Conservation (phyloP, 2,113 vertebrate genomes). For the Procavia capensis region DNA sequence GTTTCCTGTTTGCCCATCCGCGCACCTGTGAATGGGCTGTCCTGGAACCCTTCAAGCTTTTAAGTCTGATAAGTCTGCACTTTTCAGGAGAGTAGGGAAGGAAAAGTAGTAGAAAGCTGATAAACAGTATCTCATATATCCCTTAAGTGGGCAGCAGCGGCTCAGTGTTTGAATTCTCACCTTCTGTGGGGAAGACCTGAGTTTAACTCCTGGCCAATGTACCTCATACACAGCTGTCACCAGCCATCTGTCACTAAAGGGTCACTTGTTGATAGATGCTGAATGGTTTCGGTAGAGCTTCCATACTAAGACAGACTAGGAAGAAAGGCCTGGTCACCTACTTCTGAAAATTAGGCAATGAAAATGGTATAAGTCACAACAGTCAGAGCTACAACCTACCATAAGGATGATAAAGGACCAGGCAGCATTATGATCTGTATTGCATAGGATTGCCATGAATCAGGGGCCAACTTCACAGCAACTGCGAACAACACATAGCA, state of each 20-base stretch:
- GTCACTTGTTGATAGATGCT: background rate
- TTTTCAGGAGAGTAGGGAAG: background rate
- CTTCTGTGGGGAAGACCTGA: background rate
- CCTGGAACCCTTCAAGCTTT: background rate
- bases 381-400: background rate
- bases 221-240: background rate
- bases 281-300: background rate
- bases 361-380: background rate
- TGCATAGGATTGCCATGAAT: background rate
- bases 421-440: background rate
- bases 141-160: background rate
- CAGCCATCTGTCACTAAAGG: background rate
- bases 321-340: background rate
- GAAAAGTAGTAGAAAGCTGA: rapidly evolving
- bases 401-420: background rate
- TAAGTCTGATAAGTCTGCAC: background rate
- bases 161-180: background rate
- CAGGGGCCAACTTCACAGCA: background rate
- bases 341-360: background rate
- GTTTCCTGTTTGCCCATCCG: background rate
- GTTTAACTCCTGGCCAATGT: background rate
- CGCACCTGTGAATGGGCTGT: background rate
- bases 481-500: background rate
- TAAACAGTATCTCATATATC: background rate
- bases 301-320: background rate